phyloP scores from a whole-genome alignment of 2,888 invertebrate species.

The Clusia tigrina region DNA sequence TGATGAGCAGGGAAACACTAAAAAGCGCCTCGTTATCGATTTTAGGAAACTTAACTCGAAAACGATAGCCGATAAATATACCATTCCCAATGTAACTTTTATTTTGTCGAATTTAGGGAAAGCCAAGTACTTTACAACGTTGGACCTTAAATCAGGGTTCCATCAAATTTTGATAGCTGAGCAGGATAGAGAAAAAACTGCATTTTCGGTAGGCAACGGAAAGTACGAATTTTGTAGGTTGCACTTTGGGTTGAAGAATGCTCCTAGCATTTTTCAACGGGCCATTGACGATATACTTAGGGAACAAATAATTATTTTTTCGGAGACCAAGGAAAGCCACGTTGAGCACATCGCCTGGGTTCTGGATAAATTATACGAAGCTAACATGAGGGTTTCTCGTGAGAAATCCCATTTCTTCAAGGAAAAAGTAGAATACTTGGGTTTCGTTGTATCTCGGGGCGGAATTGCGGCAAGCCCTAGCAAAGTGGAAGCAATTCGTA shows the following conservation, averaged over 20 bases:
- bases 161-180: neutral
- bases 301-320: slow-evolving; percentile 2
- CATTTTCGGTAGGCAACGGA: neutral
- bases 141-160: slow-evolving; percentile 8
- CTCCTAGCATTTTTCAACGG: neutral
- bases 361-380: slow-evolving; percentile 11
- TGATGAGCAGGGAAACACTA: neutral
- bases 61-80: slow-evolving; percentile 8
- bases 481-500: slow-evolving; percentile 16
- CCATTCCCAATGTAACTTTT: slow-evolving; percentile 4
- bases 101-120: slow-evolving; percentile 11
- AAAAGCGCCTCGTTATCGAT: slow-evolving; percentile 7
- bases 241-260: slow-evolving; percentile 2
- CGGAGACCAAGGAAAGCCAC: slow-evolving; percentile 5
- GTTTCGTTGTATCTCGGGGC: slow-evolving; percentile 19
- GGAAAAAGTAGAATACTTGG: slow-evolving; percentile 9
- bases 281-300: neutral
- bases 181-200: slow-evolving; percentile 8
- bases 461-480: slow-evolving; percentile 16
- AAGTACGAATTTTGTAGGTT: slow-evolving; percentile 6
- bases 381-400: slow-evolving; percentile 27
- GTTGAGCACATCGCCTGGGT: slow-evolving; percentile 15
- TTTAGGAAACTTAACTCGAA: slow-evolving; percentile 3
- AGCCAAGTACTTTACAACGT: slow-evolving; percentile 12
- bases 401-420: slow-evolving; percentile 13